phyloP scores from a whole-genome alignment of 2,113 vertebrate species.

The Zingel zingel region DNA sequence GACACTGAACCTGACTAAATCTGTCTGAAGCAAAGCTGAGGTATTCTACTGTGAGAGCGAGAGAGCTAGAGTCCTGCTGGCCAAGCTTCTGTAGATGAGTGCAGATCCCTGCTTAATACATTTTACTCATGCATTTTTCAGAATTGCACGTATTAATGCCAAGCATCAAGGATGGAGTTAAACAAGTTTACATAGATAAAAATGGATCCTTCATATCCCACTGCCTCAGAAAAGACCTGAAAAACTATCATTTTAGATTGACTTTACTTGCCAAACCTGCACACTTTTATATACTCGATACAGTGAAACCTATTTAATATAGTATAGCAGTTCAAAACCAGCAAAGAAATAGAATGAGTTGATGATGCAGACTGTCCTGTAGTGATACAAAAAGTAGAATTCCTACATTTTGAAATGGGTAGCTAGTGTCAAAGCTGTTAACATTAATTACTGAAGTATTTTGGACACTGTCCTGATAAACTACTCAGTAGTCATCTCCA shows the following conservation, averaged over 20 bases:
- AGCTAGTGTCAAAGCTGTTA: neutral
- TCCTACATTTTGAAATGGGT: constrained; percentile 5
- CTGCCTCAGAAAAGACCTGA: constrained; percentile 4
- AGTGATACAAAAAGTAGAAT: constrained; percentile 6
- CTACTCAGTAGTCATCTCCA: constrained; percentile 1
- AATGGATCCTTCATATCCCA: constrained; percentile 10
- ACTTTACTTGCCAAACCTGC: constrained; percentile 7
- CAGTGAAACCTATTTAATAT: neutral
- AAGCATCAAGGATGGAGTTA: constrained; percentile 35
- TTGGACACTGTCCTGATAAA: constrained; percentile 8
- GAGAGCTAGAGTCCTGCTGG: constrained; percentile 11
- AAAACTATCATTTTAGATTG: neutral
- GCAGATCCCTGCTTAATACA: constrained; percentile 57
- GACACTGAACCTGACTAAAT: constrained; percentile 71
- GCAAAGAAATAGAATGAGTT: neutral
- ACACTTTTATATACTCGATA: neutral
- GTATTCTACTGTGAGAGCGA: constrained; percentile 30
- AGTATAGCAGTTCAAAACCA: neutral
- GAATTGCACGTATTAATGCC: constrained; percentile 50
- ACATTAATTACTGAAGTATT: constrained; percentile 21
- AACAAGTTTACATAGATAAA: constrained; percentile 44
- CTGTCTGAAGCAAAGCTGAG: constrained; percentile 61
- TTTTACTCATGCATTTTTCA: constrained; percentile 63
- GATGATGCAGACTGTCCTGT: neutral
- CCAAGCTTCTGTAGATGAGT: constrained; percentile 35